These are phyloP conservation scores for Pocillopora damicornis DNA, from an alignment of 64 coral and sea anemone genomes.

Conservation along the genomic window DNA sequence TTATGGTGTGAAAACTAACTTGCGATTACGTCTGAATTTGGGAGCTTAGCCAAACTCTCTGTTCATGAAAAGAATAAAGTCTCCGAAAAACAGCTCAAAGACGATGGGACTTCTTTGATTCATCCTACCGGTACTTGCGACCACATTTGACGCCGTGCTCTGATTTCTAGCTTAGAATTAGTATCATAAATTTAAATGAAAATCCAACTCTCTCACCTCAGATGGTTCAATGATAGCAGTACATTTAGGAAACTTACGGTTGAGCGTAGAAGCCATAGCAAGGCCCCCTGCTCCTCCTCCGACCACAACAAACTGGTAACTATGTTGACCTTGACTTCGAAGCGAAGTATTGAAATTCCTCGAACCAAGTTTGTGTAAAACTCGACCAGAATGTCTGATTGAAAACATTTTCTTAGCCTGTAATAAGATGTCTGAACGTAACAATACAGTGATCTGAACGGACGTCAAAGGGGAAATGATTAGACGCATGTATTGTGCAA, in stretches of 20 bases:
- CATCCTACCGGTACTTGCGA: too few relatives aligned
- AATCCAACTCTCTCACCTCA: slow-evolving; percentile 43
- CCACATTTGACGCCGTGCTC: background rate
- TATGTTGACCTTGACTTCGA: slow-evolving; percentile 34
- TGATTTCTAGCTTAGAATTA: background rate
- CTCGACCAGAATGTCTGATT: background rate
- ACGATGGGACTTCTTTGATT: too few relatives aligned
- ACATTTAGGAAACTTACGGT: slow-evolving; percentile 71
- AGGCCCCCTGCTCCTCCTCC: slow-evolving; percentile 85
- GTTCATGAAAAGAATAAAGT: too few relatives aligned
- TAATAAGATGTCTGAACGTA: background rate
- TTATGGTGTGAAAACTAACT: too few relatives aligned
- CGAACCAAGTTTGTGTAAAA: slow-evolving; percentile 4
- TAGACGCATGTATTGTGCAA: too few relatives aligned
- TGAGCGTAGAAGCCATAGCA: slow-evolving; percentile 58
- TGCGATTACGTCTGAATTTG: too few relatives aligned
- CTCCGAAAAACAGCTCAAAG: too few relatives aligned
- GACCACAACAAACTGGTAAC: slow-evolving; percentile 78
- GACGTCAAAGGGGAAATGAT: too few relatives aligned
- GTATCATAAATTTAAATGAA: background rate
- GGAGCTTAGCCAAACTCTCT: too few relatives aligned
- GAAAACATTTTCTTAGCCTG: background rate
- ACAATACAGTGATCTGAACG: too few relatives aligned
- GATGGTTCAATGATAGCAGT: slow-evolving; percentile 91
- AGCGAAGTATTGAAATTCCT: slow-evolving; percentile 56